Base-by-base conservation (phyloP, 2,888 invertebrate species). In the Incurvaria masculella region DNA sequence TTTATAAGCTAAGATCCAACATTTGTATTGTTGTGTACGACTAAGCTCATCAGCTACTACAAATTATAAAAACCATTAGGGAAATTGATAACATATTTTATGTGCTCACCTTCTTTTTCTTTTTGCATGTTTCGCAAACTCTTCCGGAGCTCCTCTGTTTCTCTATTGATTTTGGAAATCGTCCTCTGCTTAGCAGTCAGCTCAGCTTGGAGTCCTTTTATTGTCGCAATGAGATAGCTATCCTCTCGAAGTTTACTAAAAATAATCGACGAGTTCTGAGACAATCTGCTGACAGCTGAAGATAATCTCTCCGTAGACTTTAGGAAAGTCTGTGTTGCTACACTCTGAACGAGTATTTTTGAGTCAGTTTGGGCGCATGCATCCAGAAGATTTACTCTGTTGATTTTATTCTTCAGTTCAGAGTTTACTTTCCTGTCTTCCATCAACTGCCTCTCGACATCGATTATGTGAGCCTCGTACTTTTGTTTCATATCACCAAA, bases 401-500 rank as follows among this genome's bases (percentile, higher is more conserved):
- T 81, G 45, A 82, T 66, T 61, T 74, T 82, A 58, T 80, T 81
- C 56, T 81, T 83, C 42, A 83, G 62, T 55, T 82, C 80, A 18
- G 71, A 72, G 56, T 70, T 72, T 6, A 66, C 55, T 62, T 73
- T 76, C 1, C 70, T 65, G 54, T 79, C 69, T 44, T 73, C 75
- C 78, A 78, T 78, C 39, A 76, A 54, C 63, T 88, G 87, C 20
- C 86, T 75, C 65, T 88, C 88, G n/a, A 88, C 73, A 56, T 88
- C 88, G 53, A 86, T 84, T 48, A 88, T 88, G 59, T 89, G 89
- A 33, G 75, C 82, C 55, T 87, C 86, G 59, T 90, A 90, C 61
- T 89, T 90, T 49, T 83, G 79, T 66, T 88, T 89, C 81, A 89
- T 88, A 42, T 87, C 86, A 33, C 84, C 82, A 61, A 90, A 89